Percentiles rank a stretch among this genome's conserved stretches.
Conservation (phyloP, 2,113 vertebrate genomes). For the Anarhynchus alexandrinus region DNA sequence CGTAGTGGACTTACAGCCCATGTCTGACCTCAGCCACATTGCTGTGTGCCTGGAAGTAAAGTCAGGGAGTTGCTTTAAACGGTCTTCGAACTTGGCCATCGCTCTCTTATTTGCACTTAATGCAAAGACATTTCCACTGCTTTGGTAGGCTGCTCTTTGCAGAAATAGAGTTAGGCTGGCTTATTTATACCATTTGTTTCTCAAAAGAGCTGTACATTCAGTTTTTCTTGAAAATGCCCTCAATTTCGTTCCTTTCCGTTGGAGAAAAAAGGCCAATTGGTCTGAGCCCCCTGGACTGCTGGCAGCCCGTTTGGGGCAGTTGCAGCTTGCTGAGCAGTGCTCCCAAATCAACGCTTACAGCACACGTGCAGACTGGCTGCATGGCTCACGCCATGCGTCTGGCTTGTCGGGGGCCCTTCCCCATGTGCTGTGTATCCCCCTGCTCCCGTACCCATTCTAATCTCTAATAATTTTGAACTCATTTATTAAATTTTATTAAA, state of each 20-base stretch:
- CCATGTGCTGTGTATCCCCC: not conserved
- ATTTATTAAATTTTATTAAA: not conserved
- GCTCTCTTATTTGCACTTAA: not conserved
- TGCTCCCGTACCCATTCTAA: not conserved
- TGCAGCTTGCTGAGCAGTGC: not conserved
- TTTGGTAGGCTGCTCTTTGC: not conserved
- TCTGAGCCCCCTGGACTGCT: not conserved
- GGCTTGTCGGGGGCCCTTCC: not conserved
- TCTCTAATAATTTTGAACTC: not conserved
- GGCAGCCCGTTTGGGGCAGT: not conserved
- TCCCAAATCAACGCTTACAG: not conserved
- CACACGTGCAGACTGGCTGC: not conserved
- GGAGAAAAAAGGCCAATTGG: not conserved
- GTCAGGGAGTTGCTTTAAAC: not conserved
- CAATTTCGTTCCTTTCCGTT: not conserved
- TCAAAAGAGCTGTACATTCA: not conserved
- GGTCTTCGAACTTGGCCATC: not conserved
- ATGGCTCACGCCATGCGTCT: not conserved
- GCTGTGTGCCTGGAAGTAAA: not conserved
- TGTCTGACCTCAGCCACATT: not conserved
- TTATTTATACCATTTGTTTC: not conserved
- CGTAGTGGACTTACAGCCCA: not conserved
- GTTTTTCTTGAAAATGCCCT: not conserved
- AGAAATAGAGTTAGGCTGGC: not conserved
- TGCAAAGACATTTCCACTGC: not conserved